phyloP scores from a whole-genome alignment of 2,888 invertebrate genomes.

The Nebria salina region DNA sequence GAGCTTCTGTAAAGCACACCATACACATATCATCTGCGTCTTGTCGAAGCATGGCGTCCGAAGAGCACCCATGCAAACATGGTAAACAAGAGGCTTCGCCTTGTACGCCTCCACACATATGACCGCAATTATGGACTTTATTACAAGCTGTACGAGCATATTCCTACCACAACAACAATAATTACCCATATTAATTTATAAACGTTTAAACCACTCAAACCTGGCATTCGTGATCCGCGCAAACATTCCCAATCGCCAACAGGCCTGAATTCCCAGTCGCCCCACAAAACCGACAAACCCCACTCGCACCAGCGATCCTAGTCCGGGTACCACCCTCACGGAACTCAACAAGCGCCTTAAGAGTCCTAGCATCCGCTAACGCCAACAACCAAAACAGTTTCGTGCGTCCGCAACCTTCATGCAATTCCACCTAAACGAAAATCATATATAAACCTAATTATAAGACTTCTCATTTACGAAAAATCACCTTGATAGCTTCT shows the following conservation, averaged over 20 bases:
- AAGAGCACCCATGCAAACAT: conserved; percentile 85
- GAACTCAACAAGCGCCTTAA: conserved; percentile 92
- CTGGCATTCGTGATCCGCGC: conserved; percentile 94
- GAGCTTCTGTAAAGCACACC: conserved; percentile 97
- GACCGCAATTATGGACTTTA: conserved; percentile 86
- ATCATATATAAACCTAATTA: neutral
- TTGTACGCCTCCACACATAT: conserved; percentile 93
- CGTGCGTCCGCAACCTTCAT: conserved; percentile 94
- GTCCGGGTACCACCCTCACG: conserved; percentile 75
- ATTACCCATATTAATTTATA: conserved; percentile 15
- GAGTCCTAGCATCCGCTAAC: conserved; percentile 90
- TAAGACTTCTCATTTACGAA: neutral
- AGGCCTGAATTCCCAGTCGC: conserved; percentile 83
- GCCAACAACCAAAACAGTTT: conserved; percentile 95
- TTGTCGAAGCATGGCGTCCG: conserved; percentile 74
- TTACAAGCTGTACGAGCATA: conserved; percentile 84
- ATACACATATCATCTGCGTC: conserved; percentile 99
- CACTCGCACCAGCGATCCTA: conserved; percentile 63
- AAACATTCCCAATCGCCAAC: conserved; percentile 91
- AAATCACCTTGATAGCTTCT: conserved; percentile 82
- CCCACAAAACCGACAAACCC: conserved; percentile 92
- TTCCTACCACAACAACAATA: conserved; percentile 65
- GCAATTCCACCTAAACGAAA: conserved; percentile 76
- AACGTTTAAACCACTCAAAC: conserved; percentile 60
- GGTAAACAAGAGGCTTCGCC: conserved; percentile 87